Conservation (phyloP, 2,113 vertebrate species). For the Oreotragus oreotragus region DNA sequence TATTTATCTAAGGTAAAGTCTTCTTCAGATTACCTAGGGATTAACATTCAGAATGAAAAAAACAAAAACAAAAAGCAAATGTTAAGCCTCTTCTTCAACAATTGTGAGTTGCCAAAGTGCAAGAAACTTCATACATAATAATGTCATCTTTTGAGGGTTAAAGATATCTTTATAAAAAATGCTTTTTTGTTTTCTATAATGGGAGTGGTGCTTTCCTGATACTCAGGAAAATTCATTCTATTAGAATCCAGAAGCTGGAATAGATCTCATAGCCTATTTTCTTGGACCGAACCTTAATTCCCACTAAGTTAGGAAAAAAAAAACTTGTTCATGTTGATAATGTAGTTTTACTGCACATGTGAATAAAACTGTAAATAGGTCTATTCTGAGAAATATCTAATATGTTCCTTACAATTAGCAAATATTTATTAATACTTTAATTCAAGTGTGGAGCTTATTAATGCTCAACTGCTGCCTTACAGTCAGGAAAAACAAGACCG, state of each 20-base stretch:
- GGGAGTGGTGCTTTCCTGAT: not conserved
- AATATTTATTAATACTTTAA: conserved; percentile 2
- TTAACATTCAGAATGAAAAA: not conserved
- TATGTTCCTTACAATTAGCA: not conserved
- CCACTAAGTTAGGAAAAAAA: not conserved
- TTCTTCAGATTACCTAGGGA: not conserved
- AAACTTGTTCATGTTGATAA: not conserved
- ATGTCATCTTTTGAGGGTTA: not conserved
- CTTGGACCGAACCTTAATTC: not conserved
- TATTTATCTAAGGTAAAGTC: not conserved
- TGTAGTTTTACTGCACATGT: not conserved
- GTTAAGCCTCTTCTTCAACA: not conserved
- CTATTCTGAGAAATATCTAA: not conserved
- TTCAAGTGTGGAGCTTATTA: not conserved
- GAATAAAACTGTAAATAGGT: not conserved
- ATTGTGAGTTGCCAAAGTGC: not conserved
- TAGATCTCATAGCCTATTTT: not conserved
- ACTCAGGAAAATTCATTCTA: not conserved
- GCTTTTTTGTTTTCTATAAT: not conserved
- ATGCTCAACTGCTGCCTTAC: not conserved
- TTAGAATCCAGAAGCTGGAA: not conserved
- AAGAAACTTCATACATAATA: not conserved
- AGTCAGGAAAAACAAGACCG: not conserved
- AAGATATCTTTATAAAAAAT: not conserved
- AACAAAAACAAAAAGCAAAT: not conserved